Base-by-base conservation (phyloP, 2,888 invertebrate genomes). In the Lepas anatifera region DNA sequence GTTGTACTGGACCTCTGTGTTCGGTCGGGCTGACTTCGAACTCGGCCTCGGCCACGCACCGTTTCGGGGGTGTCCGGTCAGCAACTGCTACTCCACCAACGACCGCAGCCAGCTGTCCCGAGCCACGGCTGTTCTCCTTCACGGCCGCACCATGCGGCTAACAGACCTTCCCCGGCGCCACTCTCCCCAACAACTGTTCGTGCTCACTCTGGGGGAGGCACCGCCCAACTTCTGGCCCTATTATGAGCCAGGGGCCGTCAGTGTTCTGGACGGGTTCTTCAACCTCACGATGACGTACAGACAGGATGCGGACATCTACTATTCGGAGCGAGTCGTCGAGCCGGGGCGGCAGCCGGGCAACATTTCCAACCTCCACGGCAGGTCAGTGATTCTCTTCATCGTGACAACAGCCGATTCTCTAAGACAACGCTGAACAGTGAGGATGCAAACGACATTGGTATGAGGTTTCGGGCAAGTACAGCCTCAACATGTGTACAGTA, bases 71-170 rank as follows among this genome's bases (percentile, higher is more conserved):
- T 43, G 43, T 43, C 11, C 43, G 11, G 10, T 13, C 43, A 43
- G 11, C 43, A 43, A 43, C 18, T 43, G 43, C 18, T 18, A 18
- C 43, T 43, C 43, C 11, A 43, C 43, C 43, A 18, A 70, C 39
- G 71, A 74, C 32, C 69, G 73, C 25, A 71, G 63, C 0, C 72
- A 72, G 6, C 64, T 75, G 13, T 32, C 63, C 35, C 71, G 74
- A 16, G 74, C 74, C 11, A 73, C 73, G 32, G 74, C 73, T 16
- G 70, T 75, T 2, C 2, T 75, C 6, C 73, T 75, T 43, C 75
- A 75, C 68, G n/a, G n/a, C n/a, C n/a, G n/a, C n/a, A 39, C 70
- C 3, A 27, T 75, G 64, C 68, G 70, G 13, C 32, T 72, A 27
- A 16, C 48, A 6, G 39, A 68, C 3, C 70, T 71, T 35, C 46